phyloP scores from a whole-genome alignment of 1,140 invertebrate species.

The Cyphomyrmex costatus region DNA sequence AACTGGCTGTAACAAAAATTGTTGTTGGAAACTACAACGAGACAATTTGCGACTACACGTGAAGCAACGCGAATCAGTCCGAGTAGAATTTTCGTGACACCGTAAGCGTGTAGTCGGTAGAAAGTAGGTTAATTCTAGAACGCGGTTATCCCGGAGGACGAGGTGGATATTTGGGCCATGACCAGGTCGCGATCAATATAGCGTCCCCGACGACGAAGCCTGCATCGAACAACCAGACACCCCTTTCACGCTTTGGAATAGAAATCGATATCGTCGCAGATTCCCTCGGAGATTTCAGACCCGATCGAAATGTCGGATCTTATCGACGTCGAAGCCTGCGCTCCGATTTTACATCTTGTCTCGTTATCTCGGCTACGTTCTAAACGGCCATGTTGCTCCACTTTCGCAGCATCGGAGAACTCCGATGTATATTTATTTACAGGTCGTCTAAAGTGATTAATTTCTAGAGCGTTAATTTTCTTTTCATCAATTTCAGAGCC shows the following conservation, averaged over 20 bases:
- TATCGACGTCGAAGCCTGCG: not conserved
- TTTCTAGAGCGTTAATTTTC: not conserved
- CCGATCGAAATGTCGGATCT: constrained; percentile 51
- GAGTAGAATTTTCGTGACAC: constrained; percentile 44
- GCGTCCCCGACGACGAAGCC: constrained; percentile 76
- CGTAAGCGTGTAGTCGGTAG: constrained; percentile 21
- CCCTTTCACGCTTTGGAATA: constrained; percentile 55
- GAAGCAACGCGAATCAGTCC: constrained; percentile 1
- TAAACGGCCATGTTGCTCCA: constrained; percentile 47
- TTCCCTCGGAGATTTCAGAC: not conserved
- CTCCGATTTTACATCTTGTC: constrained; percentile 44
- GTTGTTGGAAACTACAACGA: not conserved
- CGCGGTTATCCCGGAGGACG: constrained; percentile 81
- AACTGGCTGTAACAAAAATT: not conserved
- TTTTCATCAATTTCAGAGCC: not conserved
- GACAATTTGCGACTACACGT: constrained; percentile 8
- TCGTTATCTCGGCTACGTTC: constrained; percentile 24
- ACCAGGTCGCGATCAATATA: constrained; percentile 86
- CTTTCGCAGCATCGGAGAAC: constrained; percentile 45
- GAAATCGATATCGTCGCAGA: constrained; percentile 51
- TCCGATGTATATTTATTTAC: constrained; percentile 32
- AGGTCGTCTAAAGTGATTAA: not conserved
- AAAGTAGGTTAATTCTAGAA: constrained; percentile 84
- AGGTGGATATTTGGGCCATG: constrained; percentile 85
- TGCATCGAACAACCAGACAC: constrained; percentile 56